These are phyloP conservation scores for Hystrix brachyura DNA, from an alignment of 2,113 vertebrate genomes.

Conservation along the genomic window DNA sequence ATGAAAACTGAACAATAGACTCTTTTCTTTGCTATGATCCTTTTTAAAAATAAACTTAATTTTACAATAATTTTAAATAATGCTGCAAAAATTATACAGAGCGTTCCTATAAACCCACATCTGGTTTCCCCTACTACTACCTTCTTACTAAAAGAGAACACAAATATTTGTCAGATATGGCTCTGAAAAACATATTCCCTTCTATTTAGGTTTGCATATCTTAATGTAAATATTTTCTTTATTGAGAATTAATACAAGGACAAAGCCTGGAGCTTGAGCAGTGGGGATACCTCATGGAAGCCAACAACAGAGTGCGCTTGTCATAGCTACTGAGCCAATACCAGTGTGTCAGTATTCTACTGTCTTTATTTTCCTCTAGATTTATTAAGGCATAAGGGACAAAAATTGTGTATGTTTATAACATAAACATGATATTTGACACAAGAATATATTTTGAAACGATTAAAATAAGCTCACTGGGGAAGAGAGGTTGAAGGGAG, in stretches of 20 bases:
- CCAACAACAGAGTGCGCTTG: background rate
- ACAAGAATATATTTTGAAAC: background rate
- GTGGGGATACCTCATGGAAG: background rate
- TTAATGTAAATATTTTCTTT: background rate
- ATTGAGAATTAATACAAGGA: background rate
- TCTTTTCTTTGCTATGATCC: background rate
- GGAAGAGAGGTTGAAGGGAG: no score
- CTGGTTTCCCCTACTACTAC: background rate
- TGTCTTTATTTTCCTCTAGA: background rate
- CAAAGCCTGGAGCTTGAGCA: background rate
- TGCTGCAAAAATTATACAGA: background rate
- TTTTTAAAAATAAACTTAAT: slow-evolving; percentile 43
- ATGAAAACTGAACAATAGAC: slow-evolving; percentile 39
- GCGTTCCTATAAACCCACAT: background rate
- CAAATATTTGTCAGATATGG: background rate
- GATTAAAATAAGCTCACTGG: background rate
- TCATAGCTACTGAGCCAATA: background rate
- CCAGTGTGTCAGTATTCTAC: background rate
- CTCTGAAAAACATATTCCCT: slow-evolving; percentile 21
- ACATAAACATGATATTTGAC: background rate
- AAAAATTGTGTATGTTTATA: background rate
- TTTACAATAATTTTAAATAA: slow-evolving; percentile 34
- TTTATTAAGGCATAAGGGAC: background rate
- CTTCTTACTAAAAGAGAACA: slow-evolving; percentile 30
- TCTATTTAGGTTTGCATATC: slow-evolving; percentile 26